Base-by-base conservation (phyloP, 2,797 vertebrate species). In the Jordanella pulchra region DNA sequence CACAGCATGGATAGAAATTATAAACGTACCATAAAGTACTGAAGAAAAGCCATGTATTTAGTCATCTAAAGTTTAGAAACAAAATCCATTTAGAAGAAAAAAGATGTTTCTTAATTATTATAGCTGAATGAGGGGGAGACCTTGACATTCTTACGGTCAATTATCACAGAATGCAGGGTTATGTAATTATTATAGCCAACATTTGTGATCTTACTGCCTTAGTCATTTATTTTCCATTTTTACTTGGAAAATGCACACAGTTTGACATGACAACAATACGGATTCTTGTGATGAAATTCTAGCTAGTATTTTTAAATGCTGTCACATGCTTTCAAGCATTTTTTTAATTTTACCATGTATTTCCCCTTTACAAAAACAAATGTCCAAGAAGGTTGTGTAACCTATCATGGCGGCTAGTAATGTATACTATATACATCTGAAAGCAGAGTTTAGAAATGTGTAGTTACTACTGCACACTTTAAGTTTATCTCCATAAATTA, bases 1-100 rank as follows among this genome's bases (percentile, higher is more conserved):
- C 15, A 27, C 47, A 75, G 60, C 64, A 35, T 35, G 39, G 32
- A 48, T 60, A 35, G 27, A 73, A 73, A 77, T 75, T 48, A 65
- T 54, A 17, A 32, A 21, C 1, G 2, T 12, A 4, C 17, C 53
- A 28, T n/a, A 66, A 7, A 71, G 11, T 7, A 73, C 47, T 25
- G 25, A 78, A 28, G 54, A 44, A 25, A 50, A 39, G 27, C 14
- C 15, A 39, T 15, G 50, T 3, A 50, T n/a, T 70, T 11, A 48
- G 45, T 6, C 9, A n/a, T 60, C 27, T 48, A 15, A 21, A 11
- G 44, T 45, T 45, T n/a, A 47, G n/a, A 5, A n/a, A 30, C n/a
- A 67, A 50, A 30, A 23, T 50, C 4, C 11, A 2, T 66, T 66
- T 27, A 51, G 30, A 21, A 51, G 73, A 64, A 15, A 45, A 65